These are phyloP conservation scores for Steinernema feltiae DNA, from an alignment of 1,140 invertebrate genomes.

Conservation along the genomic window DNA sequence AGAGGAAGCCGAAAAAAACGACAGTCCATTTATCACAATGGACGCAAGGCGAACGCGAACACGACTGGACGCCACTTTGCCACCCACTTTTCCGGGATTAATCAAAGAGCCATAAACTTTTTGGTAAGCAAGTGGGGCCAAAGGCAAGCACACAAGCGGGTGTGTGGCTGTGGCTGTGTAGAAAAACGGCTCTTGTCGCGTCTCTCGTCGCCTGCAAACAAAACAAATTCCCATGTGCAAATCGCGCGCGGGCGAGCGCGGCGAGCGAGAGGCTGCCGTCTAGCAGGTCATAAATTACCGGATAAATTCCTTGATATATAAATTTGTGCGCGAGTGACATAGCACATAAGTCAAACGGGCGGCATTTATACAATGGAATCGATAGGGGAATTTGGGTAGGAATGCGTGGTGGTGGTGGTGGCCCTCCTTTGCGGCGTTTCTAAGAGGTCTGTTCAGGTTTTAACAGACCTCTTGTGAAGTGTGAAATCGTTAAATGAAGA, in stretches of 20 bases:
- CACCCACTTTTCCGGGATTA: slow-evolving; percentile 13
- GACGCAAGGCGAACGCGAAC: background rate
- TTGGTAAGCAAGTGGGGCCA: background rate
- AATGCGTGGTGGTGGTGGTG: no score
- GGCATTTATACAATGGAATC: slow-evolving; percentile 11
- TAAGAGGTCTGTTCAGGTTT: no score
- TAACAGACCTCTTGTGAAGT: no score
- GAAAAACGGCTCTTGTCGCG: background rate
- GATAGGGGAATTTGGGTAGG: no score
- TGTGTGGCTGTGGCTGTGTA: background rate
- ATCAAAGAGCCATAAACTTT: slow-evolving; percentile 9
- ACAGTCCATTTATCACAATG: slow-evolving; percentile 11
- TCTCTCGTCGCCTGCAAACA: background rate
- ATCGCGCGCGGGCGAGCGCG: background rate
- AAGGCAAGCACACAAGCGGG: no score
- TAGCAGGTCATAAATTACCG: slow-evolving; percentile 9
- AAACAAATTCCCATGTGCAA: slow-evolving; percentile 5
- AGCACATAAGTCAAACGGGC: slow-evolving; percentile 6
- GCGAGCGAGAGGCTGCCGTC: background rate
- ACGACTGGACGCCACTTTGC: background rate
- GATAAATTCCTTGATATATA: slow-evolving; percentile 15
- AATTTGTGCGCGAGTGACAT: slow-evolving; percentile 3
- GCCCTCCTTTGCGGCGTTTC: no score
- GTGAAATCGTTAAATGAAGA: no score
- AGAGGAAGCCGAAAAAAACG: background rate